Evolutionary conservation across 2,113 vertebrate species (phyloP), one percentile per base, ranked within the genome.

Genomic region (Bubo scandiacus): DNA sequence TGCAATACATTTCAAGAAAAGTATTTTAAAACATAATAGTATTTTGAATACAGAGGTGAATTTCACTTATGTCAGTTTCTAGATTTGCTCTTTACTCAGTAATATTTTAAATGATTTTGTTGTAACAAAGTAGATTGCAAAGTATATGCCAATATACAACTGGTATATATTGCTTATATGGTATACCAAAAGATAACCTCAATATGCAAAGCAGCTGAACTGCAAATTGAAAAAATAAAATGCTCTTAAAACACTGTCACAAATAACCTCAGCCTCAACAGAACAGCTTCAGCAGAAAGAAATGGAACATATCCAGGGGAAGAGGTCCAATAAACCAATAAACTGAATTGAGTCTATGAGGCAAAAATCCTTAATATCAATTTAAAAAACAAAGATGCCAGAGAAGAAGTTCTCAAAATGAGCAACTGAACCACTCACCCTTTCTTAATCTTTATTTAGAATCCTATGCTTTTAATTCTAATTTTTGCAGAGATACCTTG

Each of bases 271-370:
- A 82, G 61, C 47, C 57, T 75, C 70, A 70, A 66, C 30, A 85
- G 42, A 90, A 91, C 30, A 88, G 65, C 34, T 86, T 49, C 42
- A 85, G 42, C 29, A 82, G 57, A 94, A 81, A 79, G 57, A 93
- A 86, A 87, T 32, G 65, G 80, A 96, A 86, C 18, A 11, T 5
- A 5, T 92, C 88, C 81, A 93, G 18, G 22, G 55, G 34, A 94
- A 88, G 22, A 92, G 58, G 79, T 73, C 84, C 70, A 92, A 91
- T 32, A 81, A 88, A 87, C 47, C 57, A 90, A 92, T 72, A 91
- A 94, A 80, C 15, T 26, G 49, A 91, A 92, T 47, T 13, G 8
- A 88, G 34, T 34, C 45, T 40, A 77, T 0, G 4, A 92, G 32
- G 74, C 58, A 92, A 90, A 95, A 96, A 42, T 49, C 43, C 74